Percentiles rank a stretch among this genome's conserved stretches.
Conservation (phyloP, 2,888 invertebrate species). For the Aleiodes alternator region DNA sequence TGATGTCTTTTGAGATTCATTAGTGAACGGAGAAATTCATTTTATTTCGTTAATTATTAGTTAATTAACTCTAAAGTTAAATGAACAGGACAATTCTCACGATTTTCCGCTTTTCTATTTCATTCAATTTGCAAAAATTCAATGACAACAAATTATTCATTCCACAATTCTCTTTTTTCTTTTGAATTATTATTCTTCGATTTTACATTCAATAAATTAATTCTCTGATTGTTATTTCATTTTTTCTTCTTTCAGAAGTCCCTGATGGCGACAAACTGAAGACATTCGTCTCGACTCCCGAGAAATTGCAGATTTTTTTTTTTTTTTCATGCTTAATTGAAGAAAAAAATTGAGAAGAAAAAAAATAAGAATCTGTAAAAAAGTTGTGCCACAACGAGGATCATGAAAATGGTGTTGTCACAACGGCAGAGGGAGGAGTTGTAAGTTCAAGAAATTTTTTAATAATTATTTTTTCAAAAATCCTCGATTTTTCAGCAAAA, state of each 20-base stretch:
- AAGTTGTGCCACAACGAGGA: constrained; percentile 76
- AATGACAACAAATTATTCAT: too few species aligned
- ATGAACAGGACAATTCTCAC: too few species aligned
- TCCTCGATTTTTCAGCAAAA: too few species aligned
- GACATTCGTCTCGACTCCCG: constrained; percentile 13
- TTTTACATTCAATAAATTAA: not conserved
- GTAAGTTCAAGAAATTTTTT: constrained; percentile 81
- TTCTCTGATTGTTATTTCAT: constrained; percentile 3
- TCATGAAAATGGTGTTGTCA: constrained; percentile 99
- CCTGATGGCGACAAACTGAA: constrained; percentile 66
- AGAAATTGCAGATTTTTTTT: constrained; percentile 8
- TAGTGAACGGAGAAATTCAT: too few species aligned
- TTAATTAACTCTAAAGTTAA: too few species aligned
- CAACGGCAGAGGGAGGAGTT: constrained; percentile 99
- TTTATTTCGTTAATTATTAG: too few species aligned
- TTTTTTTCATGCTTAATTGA: constrained; percentile 27
- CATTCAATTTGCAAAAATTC: too few species aligned
- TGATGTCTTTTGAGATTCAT: too few species aligned
- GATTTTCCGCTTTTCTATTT: too few species aligned
- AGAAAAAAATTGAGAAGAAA: not conserved
- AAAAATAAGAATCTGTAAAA: constrained; percentile 62
- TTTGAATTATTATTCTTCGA: too few species aligned
- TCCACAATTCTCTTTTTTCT: too few species aligned
- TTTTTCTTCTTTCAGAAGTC: constrained; percentile 1
- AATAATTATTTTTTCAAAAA: not conserved